phyloP scores from a whole-genome alignment of 2,797 vertebrate genomes.

The Hypotaenidia philippensis region DNA sequence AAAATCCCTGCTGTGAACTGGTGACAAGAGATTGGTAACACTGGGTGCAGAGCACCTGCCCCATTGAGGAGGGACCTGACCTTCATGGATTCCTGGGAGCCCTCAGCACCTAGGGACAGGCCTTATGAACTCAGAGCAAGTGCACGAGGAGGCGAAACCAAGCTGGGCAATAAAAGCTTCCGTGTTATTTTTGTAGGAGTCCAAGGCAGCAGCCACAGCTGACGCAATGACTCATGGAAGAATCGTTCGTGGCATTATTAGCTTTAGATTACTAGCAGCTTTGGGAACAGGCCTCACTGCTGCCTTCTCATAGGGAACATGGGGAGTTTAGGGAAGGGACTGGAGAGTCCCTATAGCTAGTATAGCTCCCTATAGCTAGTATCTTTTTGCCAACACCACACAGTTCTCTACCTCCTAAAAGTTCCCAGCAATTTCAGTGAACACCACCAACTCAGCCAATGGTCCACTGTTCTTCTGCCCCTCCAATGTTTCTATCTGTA shows the following conservation, averaged over 20 bases:
- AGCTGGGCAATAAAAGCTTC: constrained; percentile 15
- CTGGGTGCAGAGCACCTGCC: not conserved
- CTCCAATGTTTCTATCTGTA: not conserved
- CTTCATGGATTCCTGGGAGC: not conserved
- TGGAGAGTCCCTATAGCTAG: not conserved
- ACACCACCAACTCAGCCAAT: not conserved
- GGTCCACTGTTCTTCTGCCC: not conserved
- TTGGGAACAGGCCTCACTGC: not conserved
- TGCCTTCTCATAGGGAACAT: not conserved
- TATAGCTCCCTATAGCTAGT: fast-evolving
- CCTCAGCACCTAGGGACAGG: not conserved
- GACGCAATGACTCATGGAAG: constrained; percentile 64
- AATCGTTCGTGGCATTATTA: constrained; percentile 32
- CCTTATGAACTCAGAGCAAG: not conserved
- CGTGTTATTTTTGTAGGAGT: constrained; percentile 47
- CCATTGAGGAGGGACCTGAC: not conserved
- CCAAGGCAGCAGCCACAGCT: constrained; percentile 60
- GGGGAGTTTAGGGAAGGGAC: not conserved
- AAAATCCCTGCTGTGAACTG: not conserved
- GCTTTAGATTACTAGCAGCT: constrained; percentile 43
- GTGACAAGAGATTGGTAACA: fast-evolving
- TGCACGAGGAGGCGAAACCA: not conserved
- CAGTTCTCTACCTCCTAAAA: not conserved
- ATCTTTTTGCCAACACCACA: not conserved
- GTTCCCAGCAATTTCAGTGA: not conserved